These are phyloP conservation scores for Myocastor coypus DNA, from an alignment of 2,113 vertebrate species.

Conservation along the genomic window DNA sequence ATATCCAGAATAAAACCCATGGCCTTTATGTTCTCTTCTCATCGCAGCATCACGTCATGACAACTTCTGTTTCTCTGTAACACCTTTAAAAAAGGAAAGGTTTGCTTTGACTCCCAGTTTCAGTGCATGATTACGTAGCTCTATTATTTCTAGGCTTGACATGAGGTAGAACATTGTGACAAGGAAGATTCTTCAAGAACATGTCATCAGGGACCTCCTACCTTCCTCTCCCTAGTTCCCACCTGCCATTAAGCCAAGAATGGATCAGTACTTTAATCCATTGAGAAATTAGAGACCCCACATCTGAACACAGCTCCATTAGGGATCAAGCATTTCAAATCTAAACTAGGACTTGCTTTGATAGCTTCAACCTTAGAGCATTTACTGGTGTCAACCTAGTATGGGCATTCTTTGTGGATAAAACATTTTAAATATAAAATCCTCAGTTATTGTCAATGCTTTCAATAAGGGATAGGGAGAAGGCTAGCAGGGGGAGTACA, in stretches of 20 bases:
- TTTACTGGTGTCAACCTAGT: neutral
- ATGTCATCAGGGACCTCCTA: neutral
- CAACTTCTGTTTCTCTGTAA: neutral
- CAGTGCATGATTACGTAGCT: neutral
- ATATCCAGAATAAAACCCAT: neutral
- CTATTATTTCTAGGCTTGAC: neutral
- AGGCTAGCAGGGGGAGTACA: neutral
- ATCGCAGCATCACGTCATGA: neutral
- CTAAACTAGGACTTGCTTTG: neutral
- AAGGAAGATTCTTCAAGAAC: neutral
- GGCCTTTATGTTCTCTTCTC: neutral
- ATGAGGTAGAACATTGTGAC: neutral
- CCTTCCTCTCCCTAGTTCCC: neutral
- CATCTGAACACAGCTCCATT: neutral
- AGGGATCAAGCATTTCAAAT: neutral
- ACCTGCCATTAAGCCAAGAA: neutral
- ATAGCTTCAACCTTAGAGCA: neutral
- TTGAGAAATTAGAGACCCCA: neutral
- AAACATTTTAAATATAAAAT: slow-evolving; percentile 36
- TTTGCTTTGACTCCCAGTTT: neutral
- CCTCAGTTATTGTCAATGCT: slow-evolving; percentile 1
- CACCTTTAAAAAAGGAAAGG: neutral
- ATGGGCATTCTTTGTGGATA: neutral
- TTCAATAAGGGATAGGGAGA: neutral
- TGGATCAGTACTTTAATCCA: neutral